phyloP scores from a whole-genome alignment of 2,888 invertebrate species.

The Drosophila melanocephala region DNA sequence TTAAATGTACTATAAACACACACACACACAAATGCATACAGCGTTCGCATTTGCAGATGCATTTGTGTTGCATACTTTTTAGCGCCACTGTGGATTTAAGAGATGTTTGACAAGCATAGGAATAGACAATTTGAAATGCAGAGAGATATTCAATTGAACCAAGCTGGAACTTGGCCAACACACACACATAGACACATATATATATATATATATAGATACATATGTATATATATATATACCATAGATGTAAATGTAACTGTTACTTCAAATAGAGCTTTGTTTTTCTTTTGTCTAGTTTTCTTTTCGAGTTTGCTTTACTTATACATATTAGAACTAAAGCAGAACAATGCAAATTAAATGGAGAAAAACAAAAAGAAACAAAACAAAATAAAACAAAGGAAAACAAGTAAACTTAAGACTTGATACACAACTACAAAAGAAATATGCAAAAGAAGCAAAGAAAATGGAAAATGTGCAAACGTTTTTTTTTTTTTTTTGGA shows the following conservation, averaged over 20 bases:
- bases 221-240: background rate
- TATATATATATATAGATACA: background rate
- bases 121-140: background rate
- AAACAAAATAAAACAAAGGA: constrained; percentile 3
- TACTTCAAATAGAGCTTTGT: constrained; percentile 1
- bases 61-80: constrained; percentile 46
- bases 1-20: constrained; percentile 42
- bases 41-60: constrained; percentile 9
- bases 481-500: constrained; percentile 1
- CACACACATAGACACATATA: constrained; percentile 8
- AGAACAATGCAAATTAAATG: constrained; percentile 8
- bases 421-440: constrained; percentile 3
- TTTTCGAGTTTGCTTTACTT: background rate
- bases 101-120: background rate
- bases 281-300: background rate
- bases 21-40: constrained; percentile 1
- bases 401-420: constrained; percentile 2
- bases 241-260: constrained; percentile 11
- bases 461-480: constrained; percentile 12
- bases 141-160: constrained; percentile 32
- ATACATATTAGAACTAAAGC: constrained; percentile 1
- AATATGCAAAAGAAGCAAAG: background rate
- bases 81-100: constrained; percentile 18
- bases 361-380: background rate
- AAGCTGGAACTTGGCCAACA: constrained; percentile 65